Evolutionary conservation across 2,113 vertebrate genomes (phyloP).

Genomic region (Melanostigma gelatinosum): DNA sequence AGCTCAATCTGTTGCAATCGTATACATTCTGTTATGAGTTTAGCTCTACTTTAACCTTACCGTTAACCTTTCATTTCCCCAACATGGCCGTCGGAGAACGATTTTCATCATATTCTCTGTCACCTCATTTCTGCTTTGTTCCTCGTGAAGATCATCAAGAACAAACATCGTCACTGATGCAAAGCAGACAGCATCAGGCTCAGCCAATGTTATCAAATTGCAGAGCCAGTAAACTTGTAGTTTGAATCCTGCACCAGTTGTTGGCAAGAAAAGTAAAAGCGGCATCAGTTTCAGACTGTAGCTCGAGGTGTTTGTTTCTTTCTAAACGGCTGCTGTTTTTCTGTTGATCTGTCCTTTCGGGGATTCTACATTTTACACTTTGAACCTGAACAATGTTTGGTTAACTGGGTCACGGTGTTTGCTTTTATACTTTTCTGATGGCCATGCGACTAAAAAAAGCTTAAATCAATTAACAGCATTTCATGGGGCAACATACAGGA

Average conservation of each 20-base stretch:
- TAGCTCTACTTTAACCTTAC: neutral
- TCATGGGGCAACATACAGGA: too few species aligned
- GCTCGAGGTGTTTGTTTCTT: neutral
- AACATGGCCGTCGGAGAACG: neutral
- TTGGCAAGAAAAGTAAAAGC: constrained; percentile 1
- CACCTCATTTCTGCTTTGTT: constrained; percentile 8
- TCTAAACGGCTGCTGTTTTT: neutral
- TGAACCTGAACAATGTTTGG: neutral
- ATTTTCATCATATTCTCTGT: constrained; percentile 13
- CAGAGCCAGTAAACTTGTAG: neutral
- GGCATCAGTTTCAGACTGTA: neutral
- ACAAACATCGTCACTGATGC: constrained; percentile 25
- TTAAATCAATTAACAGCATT: neutral
- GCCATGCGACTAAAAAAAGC: neutral
- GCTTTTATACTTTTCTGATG: neutral
- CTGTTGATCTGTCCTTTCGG: neutral
- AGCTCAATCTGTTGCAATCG: constrained; percentile 29
- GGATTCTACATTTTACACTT: neutral
- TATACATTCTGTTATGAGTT: constrained; percentile 33
- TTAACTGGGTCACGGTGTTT: neutral
- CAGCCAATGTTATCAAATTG: constrained; percentile 2
- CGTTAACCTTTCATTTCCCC: constrained; percentile 41
- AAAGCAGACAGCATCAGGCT: constrained; percentile 12
- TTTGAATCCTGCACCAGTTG: neutral
- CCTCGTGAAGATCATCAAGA: neutral